phyloP scores from a whole-genome alignment of 2,113 vertebrate genomes.

The Semnornis frantzii region DNA sequence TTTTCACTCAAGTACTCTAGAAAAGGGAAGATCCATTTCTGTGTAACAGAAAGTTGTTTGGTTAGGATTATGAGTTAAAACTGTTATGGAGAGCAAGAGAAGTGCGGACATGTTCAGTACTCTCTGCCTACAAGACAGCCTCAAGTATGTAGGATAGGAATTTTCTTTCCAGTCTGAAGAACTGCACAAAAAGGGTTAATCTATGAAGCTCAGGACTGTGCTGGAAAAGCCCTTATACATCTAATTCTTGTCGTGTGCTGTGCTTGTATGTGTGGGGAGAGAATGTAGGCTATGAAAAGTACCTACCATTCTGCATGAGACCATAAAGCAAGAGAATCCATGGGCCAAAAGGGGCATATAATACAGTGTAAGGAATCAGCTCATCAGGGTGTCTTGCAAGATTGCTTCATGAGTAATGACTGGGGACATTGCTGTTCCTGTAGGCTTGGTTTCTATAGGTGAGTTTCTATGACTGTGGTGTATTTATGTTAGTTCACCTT shows the following conservation, averaged over 20 bases:
- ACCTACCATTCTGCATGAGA: not conserved
- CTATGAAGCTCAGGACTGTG: not conserved
- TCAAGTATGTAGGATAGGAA: not conserved
- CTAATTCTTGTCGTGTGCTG: not conserved
- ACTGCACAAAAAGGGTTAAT: not conserved
- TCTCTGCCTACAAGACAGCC: not conserved
- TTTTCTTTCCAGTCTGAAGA: not conserved
- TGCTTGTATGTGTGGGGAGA: not conserved
- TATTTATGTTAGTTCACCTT: not conserved
- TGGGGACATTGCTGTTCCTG: not conserved
- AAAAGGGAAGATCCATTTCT: not conserved
- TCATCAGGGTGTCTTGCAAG: accelerated
- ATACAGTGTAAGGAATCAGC: not conserved
- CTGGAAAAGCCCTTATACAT: not conserved
- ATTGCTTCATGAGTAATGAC: not conserved
- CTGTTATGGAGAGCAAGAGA: not conserved
- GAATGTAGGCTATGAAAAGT: not conserved
- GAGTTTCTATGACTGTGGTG: accelerated
- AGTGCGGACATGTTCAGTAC: not conserved
- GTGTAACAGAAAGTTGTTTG: not conserved
- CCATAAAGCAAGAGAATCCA: not conserved
- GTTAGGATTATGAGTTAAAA: not conserved
- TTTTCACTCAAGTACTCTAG: not conserved
- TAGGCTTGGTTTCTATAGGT: not conserved
- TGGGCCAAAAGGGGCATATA: not conserved